Evolutionary conservation across 2,888 invertebrate species (phyloP).

Genomic region (Agrotis clavis): DNA sequence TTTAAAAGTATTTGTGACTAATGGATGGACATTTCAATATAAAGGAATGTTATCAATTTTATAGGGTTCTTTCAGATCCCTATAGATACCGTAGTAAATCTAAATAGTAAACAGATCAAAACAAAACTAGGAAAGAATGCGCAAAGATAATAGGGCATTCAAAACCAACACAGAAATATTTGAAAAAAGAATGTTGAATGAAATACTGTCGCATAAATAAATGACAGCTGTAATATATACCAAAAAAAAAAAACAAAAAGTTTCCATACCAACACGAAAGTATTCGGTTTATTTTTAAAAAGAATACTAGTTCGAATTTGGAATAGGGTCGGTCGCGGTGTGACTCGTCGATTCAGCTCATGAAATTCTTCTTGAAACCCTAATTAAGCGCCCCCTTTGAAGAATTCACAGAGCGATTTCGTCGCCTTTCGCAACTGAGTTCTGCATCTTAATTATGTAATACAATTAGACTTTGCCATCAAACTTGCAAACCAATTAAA

Average conservation of each 20-base stretch:
- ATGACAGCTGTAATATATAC: conserved; percentile 33
- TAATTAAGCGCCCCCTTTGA: conserved; percentile 84
- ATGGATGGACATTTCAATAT: too few relatives aligned
- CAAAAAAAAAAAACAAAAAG: conserved; percentile 20
- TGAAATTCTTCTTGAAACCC: conserved; percentile 81
- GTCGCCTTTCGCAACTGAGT: conserved; percentile 68
- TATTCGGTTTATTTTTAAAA: conserved; percentile 45
- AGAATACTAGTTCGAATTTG: conserved; percentile 59
- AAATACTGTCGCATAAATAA: conserved; percentile 23
- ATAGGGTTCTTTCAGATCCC: too few relatives aligned
- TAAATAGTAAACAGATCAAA: too few relatives aligned
- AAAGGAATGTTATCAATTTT: too few relatives aligned
- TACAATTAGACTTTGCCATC: conserved; percentile 74
- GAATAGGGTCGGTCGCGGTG: conserved; percentile 65
- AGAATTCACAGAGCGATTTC: conserved; percentile 82
- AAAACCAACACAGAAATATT: conserved; percentile 19
- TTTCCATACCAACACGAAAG: conserved; percentile 19
- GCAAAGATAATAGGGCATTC: neutral
- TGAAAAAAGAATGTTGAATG: conserved; percentile 34
- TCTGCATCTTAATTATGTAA: conserved; percentile 81
- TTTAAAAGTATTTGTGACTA: too few relatives aligned
- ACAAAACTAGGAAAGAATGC: conserved; percentile 20
- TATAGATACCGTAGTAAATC: too few relatives aligned
- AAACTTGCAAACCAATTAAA: conserved; percentile 74
- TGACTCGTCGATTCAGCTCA: conserved; percentile 77